Evolutionary conservation across 2,888 invertebrate species (phyloP).

Genomic region (Xylocampa areola): DNA sequence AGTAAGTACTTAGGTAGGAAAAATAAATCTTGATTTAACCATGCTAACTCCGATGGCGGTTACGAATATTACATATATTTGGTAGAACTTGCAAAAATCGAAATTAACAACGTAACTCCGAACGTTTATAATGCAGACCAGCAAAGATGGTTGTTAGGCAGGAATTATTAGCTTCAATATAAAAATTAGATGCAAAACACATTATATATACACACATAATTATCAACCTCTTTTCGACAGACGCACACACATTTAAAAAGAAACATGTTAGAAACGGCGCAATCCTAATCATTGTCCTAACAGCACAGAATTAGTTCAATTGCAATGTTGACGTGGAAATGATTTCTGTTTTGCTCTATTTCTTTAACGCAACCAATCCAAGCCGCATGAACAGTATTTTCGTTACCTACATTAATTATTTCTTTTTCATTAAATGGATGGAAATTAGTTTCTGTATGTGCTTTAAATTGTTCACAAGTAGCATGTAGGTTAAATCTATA

Average conservation of each 20-base stretch:
- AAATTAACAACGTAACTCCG: no score
- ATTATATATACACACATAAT: conserved; percentile 13
- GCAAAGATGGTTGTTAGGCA: no score
- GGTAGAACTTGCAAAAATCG: no score
- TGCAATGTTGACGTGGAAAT: conserved; percentile 24
- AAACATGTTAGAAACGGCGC: conserved; percentile 23
- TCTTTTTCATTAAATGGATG: conserved; percentile 37
- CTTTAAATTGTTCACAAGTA: conserved; percentile 41
- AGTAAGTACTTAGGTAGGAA: no score
- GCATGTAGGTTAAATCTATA: conserved; percentile 42
- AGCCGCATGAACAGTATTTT: conserved; percentile 48
- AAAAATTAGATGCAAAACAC: no score
- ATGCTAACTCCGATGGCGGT: no score
- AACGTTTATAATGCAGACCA: no score
- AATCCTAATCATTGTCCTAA: conserved; percentile 32
- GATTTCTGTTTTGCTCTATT: conserved; percentile 30
- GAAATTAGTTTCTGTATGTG: conserved; percentile 51
- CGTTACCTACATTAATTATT: conserved; percentile 43
- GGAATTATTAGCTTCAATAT: conserved; percentile 12
- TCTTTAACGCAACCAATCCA: conserved; percentile 33
- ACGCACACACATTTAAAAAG: conserved; percentile 25
- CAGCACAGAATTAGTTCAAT: conserved; percentile 30
- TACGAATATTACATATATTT: no score
- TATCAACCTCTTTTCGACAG: conserved; percentile 17
- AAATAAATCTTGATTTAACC: no score